These are phyloP conservation scores for Microtus montanus DNA, from an alignment of 2,113 vertebrate species.

Conservation along the genomic window DNA sequence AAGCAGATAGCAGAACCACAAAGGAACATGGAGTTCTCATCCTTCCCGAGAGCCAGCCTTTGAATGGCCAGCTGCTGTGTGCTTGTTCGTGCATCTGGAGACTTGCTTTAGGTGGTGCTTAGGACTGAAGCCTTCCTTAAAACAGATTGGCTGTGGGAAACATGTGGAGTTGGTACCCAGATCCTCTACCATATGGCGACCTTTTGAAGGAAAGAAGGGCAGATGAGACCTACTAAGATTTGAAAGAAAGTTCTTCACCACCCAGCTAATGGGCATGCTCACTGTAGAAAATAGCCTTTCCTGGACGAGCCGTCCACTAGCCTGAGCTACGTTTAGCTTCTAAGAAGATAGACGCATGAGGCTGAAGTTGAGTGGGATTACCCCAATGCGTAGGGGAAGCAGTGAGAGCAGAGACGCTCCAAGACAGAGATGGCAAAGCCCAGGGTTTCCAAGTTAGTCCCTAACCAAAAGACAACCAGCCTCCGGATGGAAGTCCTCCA, in stretches of 20 bases:
- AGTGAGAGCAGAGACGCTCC: not conserved
- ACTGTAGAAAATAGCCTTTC: not conserved
- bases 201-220: not conserved
- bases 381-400: not conserved
- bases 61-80: not conserved
- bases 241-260: not conserved
- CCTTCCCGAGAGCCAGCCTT: not conserved
- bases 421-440: not conserved
- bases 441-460: not conserved
- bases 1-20: not conserved
- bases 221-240: not conserved
- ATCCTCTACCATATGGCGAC: not conserved
- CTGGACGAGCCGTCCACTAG: not conserved
- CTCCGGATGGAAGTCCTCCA: not conserved
- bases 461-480: not conserved
- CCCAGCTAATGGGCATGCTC: not conserved
- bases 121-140: not conserved
- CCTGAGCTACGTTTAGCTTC: not conserved
- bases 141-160: not conserved
- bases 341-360: not conserved
- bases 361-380: not conserved
- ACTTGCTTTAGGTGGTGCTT: not conserved
- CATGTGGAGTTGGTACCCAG: not conserved
- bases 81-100: not conserved
- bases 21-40: not conserved